phyloP scores from a whole-genome alignment of 2,113 vertebrate species.

The Halcyon senegalensis region DNA sequence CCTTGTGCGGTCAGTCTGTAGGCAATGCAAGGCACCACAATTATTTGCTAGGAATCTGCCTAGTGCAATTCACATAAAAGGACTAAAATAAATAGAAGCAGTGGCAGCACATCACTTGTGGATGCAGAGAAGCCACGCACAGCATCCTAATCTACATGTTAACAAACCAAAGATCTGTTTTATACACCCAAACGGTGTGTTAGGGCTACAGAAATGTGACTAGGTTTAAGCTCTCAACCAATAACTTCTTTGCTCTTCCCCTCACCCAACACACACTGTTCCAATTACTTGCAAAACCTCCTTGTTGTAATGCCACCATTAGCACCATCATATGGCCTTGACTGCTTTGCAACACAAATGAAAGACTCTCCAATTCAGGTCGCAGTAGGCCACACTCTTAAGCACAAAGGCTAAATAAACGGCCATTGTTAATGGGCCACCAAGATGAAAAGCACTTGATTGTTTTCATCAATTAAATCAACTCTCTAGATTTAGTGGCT shows the following conservation, averaged over 20 bases:
- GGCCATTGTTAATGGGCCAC: constrained; percentile 48
- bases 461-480: constrained; percentile 65
- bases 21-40: neutral
- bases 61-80: neutral
- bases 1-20: neutral
- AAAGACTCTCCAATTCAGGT: constrained; percentile 55
- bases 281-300: constrained; percentile 41
- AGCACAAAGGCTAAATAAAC: constrained; percentile 69
- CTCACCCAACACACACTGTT: neutral
- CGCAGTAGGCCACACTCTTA: constrained; percentile 47
- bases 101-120: neutral
- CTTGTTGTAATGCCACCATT: constrained; percentile 30
- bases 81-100: neutral
- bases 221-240: neutral
- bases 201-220: neutral
- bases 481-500: constrained; percentile 20
- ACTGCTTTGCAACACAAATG: constrained; percentile 64
- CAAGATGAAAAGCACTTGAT: constrained; percentile 65
- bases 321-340: constrained; percentile 22
- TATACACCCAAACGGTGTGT: neutral
- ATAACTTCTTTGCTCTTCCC: neutral
- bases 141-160: neutral
- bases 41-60: neutral
- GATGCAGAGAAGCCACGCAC: neutral
- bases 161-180: neutral